Evolutionary conservation across 2,888 invertebrate species (phyloP).

Genomic region (Metacarcinus magister): DNA sequence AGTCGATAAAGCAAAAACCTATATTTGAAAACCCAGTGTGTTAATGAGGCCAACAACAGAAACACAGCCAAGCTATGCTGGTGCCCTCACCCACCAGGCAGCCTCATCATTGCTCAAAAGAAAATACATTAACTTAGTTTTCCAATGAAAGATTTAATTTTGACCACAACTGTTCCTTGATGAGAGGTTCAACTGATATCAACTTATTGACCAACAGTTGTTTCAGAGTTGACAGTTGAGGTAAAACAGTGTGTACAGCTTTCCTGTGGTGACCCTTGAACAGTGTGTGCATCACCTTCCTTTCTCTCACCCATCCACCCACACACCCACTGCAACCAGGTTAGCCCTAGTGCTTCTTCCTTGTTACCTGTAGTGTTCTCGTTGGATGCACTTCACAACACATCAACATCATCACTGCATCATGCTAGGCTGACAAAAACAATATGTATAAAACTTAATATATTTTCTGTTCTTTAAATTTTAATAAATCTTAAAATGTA

Average conservation of each 20-base stretch:
- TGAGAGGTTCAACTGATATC: background rate
- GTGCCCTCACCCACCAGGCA: background rate
- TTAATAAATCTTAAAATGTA: background rate
- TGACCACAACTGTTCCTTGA: background rate
- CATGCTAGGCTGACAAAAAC: slow-evolving; percentile 21
- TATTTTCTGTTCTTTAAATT: background rate
- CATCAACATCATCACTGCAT: background rate
- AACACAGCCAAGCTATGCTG: background rate
- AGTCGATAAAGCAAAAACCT: background rate
- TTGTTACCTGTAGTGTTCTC: background rate
- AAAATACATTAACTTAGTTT: background rate
- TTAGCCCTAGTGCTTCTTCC: background rate
- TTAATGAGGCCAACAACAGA: background rate
- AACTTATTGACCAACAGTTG: background rate
- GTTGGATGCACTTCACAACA: background rate
- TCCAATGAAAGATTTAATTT: background rate
- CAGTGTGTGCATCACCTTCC: background rate
- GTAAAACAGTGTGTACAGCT: background rate
- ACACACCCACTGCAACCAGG: background rate
- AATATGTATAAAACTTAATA: background rate
- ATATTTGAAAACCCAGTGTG: background rate
- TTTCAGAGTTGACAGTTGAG: background rate
- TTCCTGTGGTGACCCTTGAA: background rate
- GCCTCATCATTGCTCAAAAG: slow-evolving; percentile 17
- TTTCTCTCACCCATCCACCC: background rate